phyloP scores from a whole-genome alignment of 2,888 invertebrate genomes.

The Hypselothyrea guttata region DNA sequence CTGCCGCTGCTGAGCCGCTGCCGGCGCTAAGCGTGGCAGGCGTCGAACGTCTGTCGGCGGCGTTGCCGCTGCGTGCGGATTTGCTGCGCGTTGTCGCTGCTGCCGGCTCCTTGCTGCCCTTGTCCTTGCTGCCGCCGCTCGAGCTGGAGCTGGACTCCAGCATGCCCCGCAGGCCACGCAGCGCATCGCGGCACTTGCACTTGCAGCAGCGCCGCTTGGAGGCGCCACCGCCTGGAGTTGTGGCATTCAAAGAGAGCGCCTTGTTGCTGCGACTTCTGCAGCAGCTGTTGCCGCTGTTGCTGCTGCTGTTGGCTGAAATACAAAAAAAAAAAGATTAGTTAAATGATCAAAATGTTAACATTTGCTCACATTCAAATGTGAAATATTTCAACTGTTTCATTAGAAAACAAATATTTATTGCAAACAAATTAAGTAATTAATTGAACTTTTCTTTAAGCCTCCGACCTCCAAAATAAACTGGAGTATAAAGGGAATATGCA shows the following conservation, averaged over 20 bases:
- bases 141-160: conserved; percentile 48
- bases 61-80: conserved; percentile 30
- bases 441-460: too few relatives aligned
- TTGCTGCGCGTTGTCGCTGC: conserved; percentile 35
- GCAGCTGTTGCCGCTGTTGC: conserved; percentile 62
- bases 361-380: too few relatives aligned
- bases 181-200: conserved; percentile 77
- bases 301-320: conserved; percentile 9
- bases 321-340: background rate
- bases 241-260: background rate
- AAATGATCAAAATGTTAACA: too few relatives aligned
- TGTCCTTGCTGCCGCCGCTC: conserved; percentile 34
- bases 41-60: conserved; percentile 52
- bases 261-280: conserved; percentile 48
- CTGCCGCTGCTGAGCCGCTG: conserved; percentile 14
- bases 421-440: too few relatives aligned
- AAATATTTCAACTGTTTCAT: too few relatives aligned
- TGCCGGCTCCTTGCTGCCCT: conserved; percentile 29
- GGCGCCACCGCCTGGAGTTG: conserved; percentile 17
- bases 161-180: conserved; percentile 65
- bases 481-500: too few relatives aligned
- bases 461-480: too few relatives aligned
- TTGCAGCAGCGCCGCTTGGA: conserved; percentile 78
- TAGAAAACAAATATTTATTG: too few relatives aligned
- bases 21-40: conserved; percentile 40